Evolutionary conservation across 2,797 vertebrate species (phyloP), one percentile per base, ranked within the genome.

Genomic region (Xenops minutus): DNA sequence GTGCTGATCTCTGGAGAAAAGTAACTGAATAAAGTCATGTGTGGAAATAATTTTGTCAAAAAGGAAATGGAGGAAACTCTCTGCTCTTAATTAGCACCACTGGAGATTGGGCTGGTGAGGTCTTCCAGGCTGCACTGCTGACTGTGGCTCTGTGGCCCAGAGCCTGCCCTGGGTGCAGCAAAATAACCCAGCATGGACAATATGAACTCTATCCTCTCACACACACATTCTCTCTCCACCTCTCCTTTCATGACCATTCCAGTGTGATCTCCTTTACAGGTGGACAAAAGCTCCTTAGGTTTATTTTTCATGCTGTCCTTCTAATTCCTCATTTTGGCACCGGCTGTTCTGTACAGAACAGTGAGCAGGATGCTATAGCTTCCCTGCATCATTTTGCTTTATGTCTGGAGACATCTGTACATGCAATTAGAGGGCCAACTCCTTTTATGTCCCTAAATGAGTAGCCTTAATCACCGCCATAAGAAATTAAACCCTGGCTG

Each of bases 371-470:
- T 32, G 77, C 55, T 39, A 14, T 0, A 91, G 69, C 67, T 54
- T 95, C 85, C 91, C 81, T 73, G 56, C 80, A 67, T 95, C 77
- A 54, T 93, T 93, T 90, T 92, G 88, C 74, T 95, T 94, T 96
- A 93, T 81, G 94, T 63, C 93, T 95, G 89, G 52, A 88, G 96
- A 96, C 89, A 95, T 88, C 91, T 95, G 94, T 54, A 95, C 6
- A 58, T 16, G 71, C 95, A 96, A 85, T 96, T 95, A 93, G 74
- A 94, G 30, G 85, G 88, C 88, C 77, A 87, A 85, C 91, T 93
- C 89, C 93, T 96, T 94, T 96, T 92, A 94, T 64, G 80, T 93
- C 91, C 88, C 89, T 95, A 95, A 95, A 97, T 92, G 88, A 94
- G 85, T 23, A 77, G 80, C 37, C 84, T 95, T 95, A 96, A 97